phyloP scores from a whole-genome alignment of 2,797 vertebrate genomes.

The Myotis pilosus region DNA sequence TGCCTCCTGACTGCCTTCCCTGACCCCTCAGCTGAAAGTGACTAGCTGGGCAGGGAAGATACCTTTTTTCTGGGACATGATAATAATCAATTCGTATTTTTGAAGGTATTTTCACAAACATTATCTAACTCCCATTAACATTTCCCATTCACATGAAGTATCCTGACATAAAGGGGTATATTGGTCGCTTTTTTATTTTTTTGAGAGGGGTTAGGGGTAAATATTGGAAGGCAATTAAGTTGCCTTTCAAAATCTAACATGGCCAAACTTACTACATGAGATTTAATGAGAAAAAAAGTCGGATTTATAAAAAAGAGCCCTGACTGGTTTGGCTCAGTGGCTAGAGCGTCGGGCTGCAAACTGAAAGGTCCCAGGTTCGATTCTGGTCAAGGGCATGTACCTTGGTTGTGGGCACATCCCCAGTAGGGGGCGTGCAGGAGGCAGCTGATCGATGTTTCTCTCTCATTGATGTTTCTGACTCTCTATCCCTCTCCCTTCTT shows the following conservation, averaged over 20 bases:
- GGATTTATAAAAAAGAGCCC: too few species aligned
- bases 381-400: too few species aligned
- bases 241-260: background rate
- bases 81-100: constrained; percentile 3
- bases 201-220: background rate
- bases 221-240: background rate
- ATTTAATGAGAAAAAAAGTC: constrained; percentile 5
- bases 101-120: background rate
- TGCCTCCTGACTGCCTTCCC: background rate
- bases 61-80: background rate
- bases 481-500: too few species aligned
- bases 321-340: too few species aligned
- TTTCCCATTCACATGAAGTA: background rate
- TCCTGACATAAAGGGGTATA: background rate
- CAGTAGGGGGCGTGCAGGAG: too few species aligned
- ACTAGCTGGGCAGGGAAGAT: background rate
- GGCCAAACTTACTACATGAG: background rate
- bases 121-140: background rate
- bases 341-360: too few species aligned
- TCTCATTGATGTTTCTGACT: too few species aligned
- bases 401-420: too few species aligned
- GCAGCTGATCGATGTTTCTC: too few species aligned
- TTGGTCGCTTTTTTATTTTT: background rate
- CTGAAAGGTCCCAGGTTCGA: too few species aligned
- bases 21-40: background rate